These are phyloP conservation scores for Caerostris extrusa DNA, from an alignment of 1,140 invertebrate species.

Conservation along the genomic window DNA sequence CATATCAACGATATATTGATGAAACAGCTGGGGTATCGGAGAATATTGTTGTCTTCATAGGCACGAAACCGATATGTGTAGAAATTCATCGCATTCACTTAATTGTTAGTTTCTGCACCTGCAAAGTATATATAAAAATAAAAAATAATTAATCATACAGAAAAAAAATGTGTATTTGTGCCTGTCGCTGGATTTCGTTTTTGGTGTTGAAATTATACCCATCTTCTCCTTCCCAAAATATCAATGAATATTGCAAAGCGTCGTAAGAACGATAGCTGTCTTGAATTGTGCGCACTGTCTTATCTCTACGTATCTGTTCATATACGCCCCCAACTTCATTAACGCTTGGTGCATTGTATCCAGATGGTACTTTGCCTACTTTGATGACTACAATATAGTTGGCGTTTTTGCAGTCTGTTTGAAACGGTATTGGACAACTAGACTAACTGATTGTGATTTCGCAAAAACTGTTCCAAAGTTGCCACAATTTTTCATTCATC, in stretches of 20 bases:
- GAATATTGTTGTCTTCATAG: background rate
- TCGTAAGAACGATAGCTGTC: conserved; percentile 83
- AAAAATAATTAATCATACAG: no score
- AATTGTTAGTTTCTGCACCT: conserved; percentile 8
- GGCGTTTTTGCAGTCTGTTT: conserved; percentile 13
- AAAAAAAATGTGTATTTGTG: no score
- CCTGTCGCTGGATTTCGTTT: conserved; percentile 4
- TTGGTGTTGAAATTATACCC: conserved; percentile 74
- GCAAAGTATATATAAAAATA: no score
- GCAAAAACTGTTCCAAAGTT: background rate
- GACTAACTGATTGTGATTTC: background rate
- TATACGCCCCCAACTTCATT: conserved; percentile 49
- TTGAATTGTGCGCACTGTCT: background rate
- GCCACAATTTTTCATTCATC: background rate
- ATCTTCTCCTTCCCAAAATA: conserved; percentile 83
- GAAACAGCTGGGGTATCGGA: background rate
- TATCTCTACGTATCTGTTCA: background rate
- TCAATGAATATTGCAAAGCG: conserved; percentile 83
- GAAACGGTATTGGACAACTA: background rate
- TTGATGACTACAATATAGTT: background rate
- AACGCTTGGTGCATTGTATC: conserved; percentile 7
- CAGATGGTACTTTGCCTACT: background rate
- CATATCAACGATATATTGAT: conserved; percentile 46
- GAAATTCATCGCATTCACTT: background rate
- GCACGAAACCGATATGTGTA: background rate